Base-by-base conservation (phyloP, 2,888 invertebrate genomes). In the Lathronympha strigana region DNA sequence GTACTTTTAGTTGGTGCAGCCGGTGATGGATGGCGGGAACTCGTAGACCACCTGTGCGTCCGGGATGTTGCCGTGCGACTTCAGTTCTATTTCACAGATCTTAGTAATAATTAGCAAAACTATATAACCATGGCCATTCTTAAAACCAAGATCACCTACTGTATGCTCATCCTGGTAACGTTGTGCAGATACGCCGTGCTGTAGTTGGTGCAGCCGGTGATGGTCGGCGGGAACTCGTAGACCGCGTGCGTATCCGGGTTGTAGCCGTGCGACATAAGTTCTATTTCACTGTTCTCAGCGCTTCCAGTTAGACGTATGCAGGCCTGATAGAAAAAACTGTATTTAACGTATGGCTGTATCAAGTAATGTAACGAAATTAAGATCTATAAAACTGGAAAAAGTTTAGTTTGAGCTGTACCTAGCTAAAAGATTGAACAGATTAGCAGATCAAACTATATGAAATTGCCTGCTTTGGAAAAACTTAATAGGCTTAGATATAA, bases 11-110 rank as follows among this genome's bases (percentile, higher is more conserved):
- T 88, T 91, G 21, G 86, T 82, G 71, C 89, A 88, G 3, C 89
- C 90, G 25, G 91, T 91, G 58, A 90, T 84, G 1, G 92, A 91
- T 0, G 91, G 84, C 9, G 85, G 89, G 71, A 92, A 92, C 73
- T 89, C 90, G 63, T 82, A 84, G 82, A 89, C 79, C 0, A 87
- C 91, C 66, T 90, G 82, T 0, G 85, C 78, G 1, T 76, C 75
- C 0, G 90, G 88, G 57, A 84, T 82, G 71, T 81, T 87, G 0
- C 90, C 92, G n/a, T 87, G 85, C 0, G 92, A 90, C 84, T 88
- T 85, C 49, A 90, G 77, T 69, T 91, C 89, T 57, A 91, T 77
- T 69, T 82, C 74, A 63, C 90, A 88, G 53, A 74, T 73, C 69
- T 92, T 91, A 4, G n/a, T n/a, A n/a, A n/a, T n/a, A n/a, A n/a